A percentile compares a stretch with the other conserved stretches of the same genome.
phyloP scores from a whole-genome alignment of 1,140 invertebrate genomes.

The Tribolium madens region DNA sequence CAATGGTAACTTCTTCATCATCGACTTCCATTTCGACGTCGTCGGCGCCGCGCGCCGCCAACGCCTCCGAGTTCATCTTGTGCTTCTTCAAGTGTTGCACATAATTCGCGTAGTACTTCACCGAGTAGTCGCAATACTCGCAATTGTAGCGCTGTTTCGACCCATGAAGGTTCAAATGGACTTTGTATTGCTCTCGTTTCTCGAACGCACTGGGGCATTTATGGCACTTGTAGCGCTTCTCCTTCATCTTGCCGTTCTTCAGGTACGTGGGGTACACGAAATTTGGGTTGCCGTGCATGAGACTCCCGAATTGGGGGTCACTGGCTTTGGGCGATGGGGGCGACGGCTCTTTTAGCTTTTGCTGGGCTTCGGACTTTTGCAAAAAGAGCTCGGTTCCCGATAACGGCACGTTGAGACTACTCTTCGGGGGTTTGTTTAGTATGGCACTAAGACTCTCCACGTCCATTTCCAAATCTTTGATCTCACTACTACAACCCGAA shows the following conservation, averaged over 20 bases:
- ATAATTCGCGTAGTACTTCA: constrained; percentile 87
- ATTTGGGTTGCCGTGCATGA: constrained; percentile 78
- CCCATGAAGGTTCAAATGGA: constrained; percentile 86
- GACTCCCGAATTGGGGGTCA: constrained; percentile 75
- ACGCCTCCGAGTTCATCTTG: constrained; percentile 76
- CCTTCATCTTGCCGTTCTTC: constrained; percentile 80
- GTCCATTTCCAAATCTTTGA: constrained; percentile 51
- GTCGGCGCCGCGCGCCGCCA: constrained; percentile 70
- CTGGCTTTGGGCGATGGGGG: constrained; percentile 29
- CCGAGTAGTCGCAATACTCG: constrained; percentile 89
- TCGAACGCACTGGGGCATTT: constrained; percentile 92
- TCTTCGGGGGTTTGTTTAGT: constrained; percentile 64
- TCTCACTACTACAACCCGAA: constrained; percentile 72
- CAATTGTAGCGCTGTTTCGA: constrained; percentile 87
- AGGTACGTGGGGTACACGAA: constrained; percentile 82
- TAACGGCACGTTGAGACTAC: constrained; percentile 67
- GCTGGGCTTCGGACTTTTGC: constrained; percentile 72
- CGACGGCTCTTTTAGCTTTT: constrained; percentile 25
- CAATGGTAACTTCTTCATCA: constrained; percentile 63
- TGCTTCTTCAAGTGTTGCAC: constrained; percentile 85
- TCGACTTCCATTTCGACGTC: constrained; percentile 56
- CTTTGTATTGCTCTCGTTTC: constrained; percentile 86
- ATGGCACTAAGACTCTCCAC: constrained; percentile 43
- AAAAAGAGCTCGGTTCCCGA: constrained; percentile 75
- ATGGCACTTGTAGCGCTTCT: constrained; percentile 84